phyloP scores from a whole-genome alignment of 2,888 invertebrate genomes.

The Lacanobia oleracea region DNA sequence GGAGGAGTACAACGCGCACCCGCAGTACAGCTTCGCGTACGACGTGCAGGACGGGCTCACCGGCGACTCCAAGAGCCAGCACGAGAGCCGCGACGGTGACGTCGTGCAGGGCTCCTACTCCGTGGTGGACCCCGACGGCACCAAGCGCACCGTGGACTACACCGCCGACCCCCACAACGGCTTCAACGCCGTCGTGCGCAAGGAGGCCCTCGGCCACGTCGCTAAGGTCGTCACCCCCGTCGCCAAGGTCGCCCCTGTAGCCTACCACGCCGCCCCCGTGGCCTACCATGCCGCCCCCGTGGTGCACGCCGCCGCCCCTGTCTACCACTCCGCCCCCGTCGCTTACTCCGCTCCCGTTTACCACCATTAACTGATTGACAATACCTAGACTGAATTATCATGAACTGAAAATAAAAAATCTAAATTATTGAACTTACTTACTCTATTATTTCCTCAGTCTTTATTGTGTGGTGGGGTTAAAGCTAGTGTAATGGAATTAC shows the following conservation, averaged over 20 bases:
- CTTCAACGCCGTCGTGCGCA: constrained; percentile 89
- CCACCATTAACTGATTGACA: constrained; percentile 12
- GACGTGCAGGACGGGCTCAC: constrained; percentile 87
- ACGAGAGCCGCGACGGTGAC: constrained; percentile 87
- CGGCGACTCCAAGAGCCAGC: constrained; percentile 87
- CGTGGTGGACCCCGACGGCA: constrained; percentile 87
- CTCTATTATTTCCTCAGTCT: not conserved
- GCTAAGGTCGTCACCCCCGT: constrained; percentile 74
- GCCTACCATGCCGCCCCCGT: constrained; percentile 57
- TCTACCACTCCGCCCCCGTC: constrained; percentile 64
- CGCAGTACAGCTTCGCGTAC: constrained; percentile 85
- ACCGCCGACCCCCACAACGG: constrained; percentile 87
- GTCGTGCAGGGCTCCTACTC: constrained; percentile 89
- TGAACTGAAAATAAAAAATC: constrained; percentile 34
- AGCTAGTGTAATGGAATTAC: not conserved
- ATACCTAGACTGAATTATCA: not conserved
- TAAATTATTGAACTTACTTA: constrained; percentile 42
- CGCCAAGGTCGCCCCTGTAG: constrained; percentile 70
- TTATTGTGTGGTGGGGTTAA: not conserved
- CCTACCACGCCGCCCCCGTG: constrained; percentile 76
- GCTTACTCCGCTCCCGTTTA: constrained; percentile 65
- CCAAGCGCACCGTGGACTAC: constrained; percentile 88
- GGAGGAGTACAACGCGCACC: constrained; percentile 76
- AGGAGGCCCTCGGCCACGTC: constrained; percentile 79
- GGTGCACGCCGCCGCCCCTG: constrained; percentile 2